Percentiles rank a stretch among this genome's conserved stretches.
Evolutionary conservation across 1,140 invertebrate genomes (phyloP).

Genomic region (Drosophila funebris): DNA sequence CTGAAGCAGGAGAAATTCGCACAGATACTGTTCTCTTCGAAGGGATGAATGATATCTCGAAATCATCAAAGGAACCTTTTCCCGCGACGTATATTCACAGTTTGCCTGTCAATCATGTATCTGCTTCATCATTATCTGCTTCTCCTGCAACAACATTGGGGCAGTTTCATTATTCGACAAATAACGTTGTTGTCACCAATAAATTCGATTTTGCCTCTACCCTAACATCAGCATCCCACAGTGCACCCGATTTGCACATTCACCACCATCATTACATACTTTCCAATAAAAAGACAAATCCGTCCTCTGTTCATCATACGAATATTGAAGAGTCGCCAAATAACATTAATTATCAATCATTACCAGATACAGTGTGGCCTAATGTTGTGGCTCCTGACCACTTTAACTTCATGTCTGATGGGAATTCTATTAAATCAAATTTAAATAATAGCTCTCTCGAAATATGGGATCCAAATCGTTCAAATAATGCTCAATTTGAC

Average conservation of each 20-base stretch:
- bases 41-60: background rate
- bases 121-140: background rate
- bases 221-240: background rate
- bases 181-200: background rate
- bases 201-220: background rate
- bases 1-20: background rate
- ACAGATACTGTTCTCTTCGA: background rate
- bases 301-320: background rate
- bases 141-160: background rate
- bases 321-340: background rate
- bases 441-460: background rate
- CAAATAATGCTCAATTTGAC: background rate
- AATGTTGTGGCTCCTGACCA: background rate
- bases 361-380: background rate
- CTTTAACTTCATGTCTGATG: background rate
- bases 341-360: background rate
- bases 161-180: background rate
- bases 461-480: background rate
- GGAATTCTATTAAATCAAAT: background rate
- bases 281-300: background rate
- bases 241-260: constrained; percentile 10
- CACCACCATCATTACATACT: constrained; percentile 18
- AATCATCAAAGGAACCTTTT: background rate
- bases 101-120: background rate
- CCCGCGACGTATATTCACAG: no score